Evolutionary conservation across 2,888 invertebrate species (phyloP).

Genomic region (Drosophila niveifrons): DNA sequence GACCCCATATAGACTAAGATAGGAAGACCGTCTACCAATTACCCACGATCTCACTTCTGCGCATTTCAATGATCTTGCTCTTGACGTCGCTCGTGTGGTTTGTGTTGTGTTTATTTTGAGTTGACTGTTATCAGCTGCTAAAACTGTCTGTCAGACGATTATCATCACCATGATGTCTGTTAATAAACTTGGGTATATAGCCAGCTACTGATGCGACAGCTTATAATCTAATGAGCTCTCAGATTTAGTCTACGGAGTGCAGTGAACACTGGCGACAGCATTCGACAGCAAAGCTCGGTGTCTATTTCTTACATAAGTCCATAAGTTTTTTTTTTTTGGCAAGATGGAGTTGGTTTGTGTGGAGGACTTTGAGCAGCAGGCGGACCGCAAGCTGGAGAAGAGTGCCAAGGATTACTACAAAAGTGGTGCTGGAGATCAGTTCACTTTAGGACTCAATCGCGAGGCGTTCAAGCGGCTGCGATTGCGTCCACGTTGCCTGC

Average conservation of each 20-base stretch:
- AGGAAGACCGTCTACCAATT: constrained; percentile 6
- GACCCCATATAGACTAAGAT: constrained; percentile 21
- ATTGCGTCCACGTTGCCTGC: constrained; percentile 91
- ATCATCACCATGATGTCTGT: constrained; percentile 31
- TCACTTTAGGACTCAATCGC: constrained; percentile 90
- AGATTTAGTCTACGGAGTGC: constrained; percentile 32
- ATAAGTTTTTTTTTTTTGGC: background rate
- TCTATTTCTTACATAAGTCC: constrained; percentile 1
- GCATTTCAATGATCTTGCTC: constrained; percentile 22
- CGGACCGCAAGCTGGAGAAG: constrained; percentile 88
- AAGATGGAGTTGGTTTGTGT: constrained; percentile 88
- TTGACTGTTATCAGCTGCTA: constrained; percentile 33
- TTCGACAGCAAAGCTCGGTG: background rate
- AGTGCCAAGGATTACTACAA: constrained; percentile 93
- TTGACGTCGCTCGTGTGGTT: background rate
- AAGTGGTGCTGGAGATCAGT: constrained; percentile 94
- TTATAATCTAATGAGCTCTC: constrained; percentile 7
- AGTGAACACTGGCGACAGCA: constrained; percentile 1
- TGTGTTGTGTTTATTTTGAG: constrained; percentile 14
- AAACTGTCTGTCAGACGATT: constrained; percentile 18
- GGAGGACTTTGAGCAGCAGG: constrained; percentile 91
- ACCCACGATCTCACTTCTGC: constrained; percentile 5
- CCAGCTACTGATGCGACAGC: constrained; percentile 19
- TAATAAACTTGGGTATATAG: constrained; percentile 19
- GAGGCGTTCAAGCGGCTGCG: constrained; percentile 91